Percentiles rank a stretch among this genome's conserved stretches.
These are phyloP conservation scores for Drosophila subobscura DNA, from an alignment of 1,140 invertebrate species.

Conservation along the genomic window DNA sequence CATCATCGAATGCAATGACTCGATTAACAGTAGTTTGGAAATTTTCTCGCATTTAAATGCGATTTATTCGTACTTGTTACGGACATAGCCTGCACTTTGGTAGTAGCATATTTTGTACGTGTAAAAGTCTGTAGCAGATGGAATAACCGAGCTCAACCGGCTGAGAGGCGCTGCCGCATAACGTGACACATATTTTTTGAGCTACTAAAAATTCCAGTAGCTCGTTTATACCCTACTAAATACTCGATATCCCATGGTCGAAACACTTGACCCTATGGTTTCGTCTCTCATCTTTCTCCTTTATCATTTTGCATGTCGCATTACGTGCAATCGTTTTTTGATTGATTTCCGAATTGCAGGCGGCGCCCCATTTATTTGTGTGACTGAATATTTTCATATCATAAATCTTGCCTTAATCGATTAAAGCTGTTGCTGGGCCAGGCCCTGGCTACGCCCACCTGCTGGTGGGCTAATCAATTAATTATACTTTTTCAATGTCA, in stretches of 20 bases:
- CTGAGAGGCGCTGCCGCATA: too few species aligned
- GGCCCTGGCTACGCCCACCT: slow-evolving; percentile 49
- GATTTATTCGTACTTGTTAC: too few species aligned
- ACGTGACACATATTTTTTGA: too few species aligned
- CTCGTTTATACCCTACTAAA: too few species aligned
- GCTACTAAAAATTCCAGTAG: too few species aligned
- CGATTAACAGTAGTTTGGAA: slow-evolving; percentile 55
- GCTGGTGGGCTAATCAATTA: slow-evolving; percentile 67
- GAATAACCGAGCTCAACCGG: too few species aligned
- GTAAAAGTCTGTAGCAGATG: too few species aligned
- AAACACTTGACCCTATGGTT: background rate
- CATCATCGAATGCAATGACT: slow-evolving; percentile 39
- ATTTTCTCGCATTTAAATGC: slow-evolving; percentile 24
- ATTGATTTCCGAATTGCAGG: slow-evolving; percentile 57
- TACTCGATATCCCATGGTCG: too few species aligned
- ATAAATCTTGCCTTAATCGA: slow-evolving; percentile 60
- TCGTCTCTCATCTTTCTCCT: slow-evolving; percentile 13
- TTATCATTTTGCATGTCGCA: slow-evolving; percentile 40
- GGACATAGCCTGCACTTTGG: too few species aligned
- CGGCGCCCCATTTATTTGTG: slow-evolving; percentile 45
- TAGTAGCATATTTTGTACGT: too few species aligned
- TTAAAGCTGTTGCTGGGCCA: slow-evolving; percentile 24
- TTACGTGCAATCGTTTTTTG: slow-evolving; percentile 48
- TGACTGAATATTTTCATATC: slow-evolving; percentile 16
- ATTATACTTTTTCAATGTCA: slow-evolving; percentile 78